These are phyloP conservation scores for Temnothorax curvispinosus DNA, from an alignment of 1,140 invertebrate species.

Conservation along the genomic window DNA sequence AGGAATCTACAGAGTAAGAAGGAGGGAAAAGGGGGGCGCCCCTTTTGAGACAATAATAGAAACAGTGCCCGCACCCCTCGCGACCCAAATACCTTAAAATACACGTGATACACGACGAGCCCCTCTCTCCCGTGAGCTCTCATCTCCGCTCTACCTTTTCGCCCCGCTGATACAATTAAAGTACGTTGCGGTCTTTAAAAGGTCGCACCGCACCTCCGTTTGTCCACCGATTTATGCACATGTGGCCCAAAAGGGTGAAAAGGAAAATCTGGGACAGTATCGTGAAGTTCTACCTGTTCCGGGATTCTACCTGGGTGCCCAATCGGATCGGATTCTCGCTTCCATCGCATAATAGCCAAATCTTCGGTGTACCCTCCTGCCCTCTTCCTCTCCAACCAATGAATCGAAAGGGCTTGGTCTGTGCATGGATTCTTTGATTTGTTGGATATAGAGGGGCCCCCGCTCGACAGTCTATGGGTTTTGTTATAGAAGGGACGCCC, in stretches of 20 bases:
- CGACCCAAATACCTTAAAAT: slow-evolving; percentile 78
- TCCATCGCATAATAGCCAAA: slow-evolving; percentile 51
- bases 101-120: slow-evolving; percentile 80
- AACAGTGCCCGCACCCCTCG: slow-evolving; percentile 78
- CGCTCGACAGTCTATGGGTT: slow-evolving; percentile 49
- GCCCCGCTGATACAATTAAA: slow-evolving; percentile 77
- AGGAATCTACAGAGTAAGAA: slow-evolving; percentile 26
- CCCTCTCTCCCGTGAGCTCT: slow-evolving; percentile 39
- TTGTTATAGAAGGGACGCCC: slow-evolving; percentile 38
- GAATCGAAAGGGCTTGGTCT: slow-evolving; percentile 26
- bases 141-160: slow-evolving; percentile 54
- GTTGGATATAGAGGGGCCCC: slow-evolving; percentile 55
- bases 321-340: slow-evolving; percentile 45
- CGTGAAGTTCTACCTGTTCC: too few species aligned
- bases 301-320: slow-evolving; percentile 60
- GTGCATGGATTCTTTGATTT: slow-evolving; percentile 66
- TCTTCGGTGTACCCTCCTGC: slow-evolving; percentile 28
- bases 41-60: slow-evolving; percentile 84
- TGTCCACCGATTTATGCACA: slow-evolving; percentile 77
- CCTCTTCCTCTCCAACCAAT: slow-evolving; percentile 16
- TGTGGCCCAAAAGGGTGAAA: slow-evolving; percentile 59
- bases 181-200: slow-evolving; percentile 78
- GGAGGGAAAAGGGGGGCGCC: slow-evolving; percentile 63
- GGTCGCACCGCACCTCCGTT: slow-evolving; percentile 59
- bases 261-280: slow-evolving; percentile 70